These are phyloP conservation scores for Pediacus dermestoides DNA, from an alignment of 2,888 invertebrate genomes.

Conservation along the genomic window DNA sequence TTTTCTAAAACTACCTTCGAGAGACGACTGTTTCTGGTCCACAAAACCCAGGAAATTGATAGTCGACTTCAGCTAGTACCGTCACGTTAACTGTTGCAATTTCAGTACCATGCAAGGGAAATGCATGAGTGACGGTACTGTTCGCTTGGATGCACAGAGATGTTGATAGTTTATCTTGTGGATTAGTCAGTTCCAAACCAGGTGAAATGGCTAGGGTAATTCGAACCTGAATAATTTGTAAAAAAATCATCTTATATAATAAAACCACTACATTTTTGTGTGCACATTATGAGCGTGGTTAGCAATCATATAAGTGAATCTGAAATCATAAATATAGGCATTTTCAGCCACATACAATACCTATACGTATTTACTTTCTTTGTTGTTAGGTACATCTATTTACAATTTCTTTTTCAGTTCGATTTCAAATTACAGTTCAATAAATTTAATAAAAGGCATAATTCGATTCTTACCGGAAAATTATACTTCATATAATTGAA, in stretches of 20 bases:
- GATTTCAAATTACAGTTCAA: neutral
- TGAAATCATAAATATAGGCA: too few species aligned
- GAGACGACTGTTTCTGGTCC: conserved; percentile 52
- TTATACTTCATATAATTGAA: conserved; percentile 71
- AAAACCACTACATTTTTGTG: too few species aligned
- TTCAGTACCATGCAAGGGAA: conserved; percentile 37
- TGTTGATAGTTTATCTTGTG: conserved; percentile 28
- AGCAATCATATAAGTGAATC: too few species aligned
- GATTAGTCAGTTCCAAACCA: conserved; percentile 34
- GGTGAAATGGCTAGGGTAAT: conserved; percentile 36
- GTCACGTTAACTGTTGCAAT: conserved; percentile 51
- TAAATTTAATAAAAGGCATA: conserved; percentile 1
- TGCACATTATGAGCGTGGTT: too few species aligned
- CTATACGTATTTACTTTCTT: too few species aligned
- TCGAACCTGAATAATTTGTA: conserved; percentile 29
- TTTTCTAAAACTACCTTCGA: conserved; percentile 42
- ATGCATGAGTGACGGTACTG: conserved; percentile 39
- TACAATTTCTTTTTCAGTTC: too few species aligned
- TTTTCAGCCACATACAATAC: too few species aligned
- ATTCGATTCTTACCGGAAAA: conserved; percentile 57
- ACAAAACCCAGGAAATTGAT: conserved; percentile 49
- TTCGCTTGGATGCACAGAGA: conserved; percentile 40
- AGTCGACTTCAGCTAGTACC: conserved; percentile 51
- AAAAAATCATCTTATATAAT: conserved; percentile 1
- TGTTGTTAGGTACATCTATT: too few species aligned